Evolutionary conservation across 2,888 invertebrate genomes (phyloP).

Genomic region (Phasia obesa): DNA sequence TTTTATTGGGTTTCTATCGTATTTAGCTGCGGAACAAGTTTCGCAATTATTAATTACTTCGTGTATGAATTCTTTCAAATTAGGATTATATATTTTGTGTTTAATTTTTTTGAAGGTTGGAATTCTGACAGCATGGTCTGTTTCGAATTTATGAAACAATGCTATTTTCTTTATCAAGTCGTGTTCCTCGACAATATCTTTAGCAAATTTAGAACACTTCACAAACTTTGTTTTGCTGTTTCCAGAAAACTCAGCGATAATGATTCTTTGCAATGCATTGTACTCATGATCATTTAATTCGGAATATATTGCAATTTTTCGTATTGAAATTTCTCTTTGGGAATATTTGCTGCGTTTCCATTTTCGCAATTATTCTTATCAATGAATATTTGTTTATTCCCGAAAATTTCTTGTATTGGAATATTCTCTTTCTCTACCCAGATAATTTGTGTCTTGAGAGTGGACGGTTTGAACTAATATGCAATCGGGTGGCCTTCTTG

Average conservation of each 20-base stretch:
- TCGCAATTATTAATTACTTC: slow-evolving; percentile 45
- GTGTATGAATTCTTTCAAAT: slow-evolving; percentile 20
- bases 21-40: slow-evolving; percentile 2
- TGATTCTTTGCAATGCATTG: too few relatives aligned
- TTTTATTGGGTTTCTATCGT: slow-evolving; percentile 38
- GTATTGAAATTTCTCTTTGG: too few relatives aligned
- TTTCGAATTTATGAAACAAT: slow-evolving; percentile 40
- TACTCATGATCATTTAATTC: too few relatives aligned
- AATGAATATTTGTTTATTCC: too few relatives aligned
- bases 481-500: too few relatives aligned
- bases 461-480: neutral
- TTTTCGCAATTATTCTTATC: neutral
- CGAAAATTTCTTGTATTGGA: too few relatives aligned
- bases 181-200: slow-evolving; percentile 3
- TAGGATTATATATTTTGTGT: slow-evolving; percentile 27
- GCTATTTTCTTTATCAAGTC: slow-evolving; percentile 16
- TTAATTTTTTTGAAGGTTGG: slow-evolving; percentile 40
- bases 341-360: too few relatives aligned
- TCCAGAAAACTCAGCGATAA: too few relatives aligned
- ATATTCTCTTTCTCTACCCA: too few relatives aligned
- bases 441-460: too few relatives aligned
- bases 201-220: slow-evolving; percentile 12
- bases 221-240: slow-evolving; percentile 17
- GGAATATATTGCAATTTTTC: too few relatives aligned
- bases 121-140: slow-evolving; percentile 25